Evolutionary conservation across 2,113 vertebrate genomes (phyloP).

Genomic region (Phylloscopus trochilus): DNA sequence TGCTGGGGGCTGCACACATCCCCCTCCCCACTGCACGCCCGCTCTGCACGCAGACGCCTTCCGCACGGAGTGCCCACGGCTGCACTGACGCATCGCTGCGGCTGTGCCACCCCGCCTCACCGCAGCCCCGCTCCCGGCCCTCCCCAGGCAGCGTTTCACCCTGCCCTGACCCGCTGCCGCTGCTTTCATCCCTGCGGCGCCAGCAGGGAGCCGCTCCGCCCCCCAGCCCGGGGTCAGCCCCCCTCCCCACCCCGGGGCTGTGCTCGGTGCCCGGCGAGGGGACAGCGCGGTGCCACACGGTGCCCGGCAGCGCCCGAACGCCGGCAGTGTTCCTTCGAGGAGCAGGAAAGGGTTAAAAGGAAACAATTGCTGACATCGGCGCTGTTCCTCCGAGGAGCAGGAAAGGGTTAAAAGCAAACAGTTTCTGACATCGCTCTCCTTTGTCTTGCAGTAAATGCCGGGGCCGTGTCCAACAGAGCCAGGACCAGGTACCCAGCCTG

Average conservation of each 20-base stretch:
- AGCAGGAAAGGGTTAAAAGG: background rate
- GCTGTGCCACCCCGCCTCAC: background rate
- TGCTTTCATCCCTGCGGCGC: background rate
- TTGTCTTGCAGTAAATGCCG: background rate
- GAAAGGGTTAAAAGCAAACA: background rate
- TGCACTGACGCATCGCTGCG: background rate
- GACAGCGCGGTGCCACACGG: background rate
- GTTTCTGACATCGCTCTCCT: background rate
- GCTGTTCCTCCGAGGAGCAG: background rate
- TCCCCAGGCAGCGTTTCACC: background rate
- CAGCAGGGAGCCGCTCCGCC: background rate
- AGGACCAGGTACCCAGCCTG: background rate
- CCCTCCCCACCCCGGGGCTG: background rate
- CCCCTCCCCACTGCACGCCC: background rate
- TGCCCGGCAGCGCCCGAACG: background rate
- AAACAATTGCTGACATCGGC: background rate
- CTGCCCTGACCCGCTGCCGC: background rate
- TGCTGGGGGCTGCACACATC: background rate
- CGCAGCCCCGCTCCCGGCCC: background rate
- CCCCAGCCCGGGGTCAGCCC: background rate
- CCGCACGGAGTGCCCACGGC: background rate
- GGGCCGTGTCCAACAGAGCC: background rate
- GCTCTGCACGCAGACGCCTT: background rate
- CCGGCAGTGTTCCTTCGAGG: fast-evolving
- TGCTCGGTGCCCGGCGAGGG: background rate